Evolutionary conservation across 2,113 vertebrate genomes (phyloP), one percentile per base, ranked within the genome.

Genomic region (Pseudopipra pipra): DNA sequence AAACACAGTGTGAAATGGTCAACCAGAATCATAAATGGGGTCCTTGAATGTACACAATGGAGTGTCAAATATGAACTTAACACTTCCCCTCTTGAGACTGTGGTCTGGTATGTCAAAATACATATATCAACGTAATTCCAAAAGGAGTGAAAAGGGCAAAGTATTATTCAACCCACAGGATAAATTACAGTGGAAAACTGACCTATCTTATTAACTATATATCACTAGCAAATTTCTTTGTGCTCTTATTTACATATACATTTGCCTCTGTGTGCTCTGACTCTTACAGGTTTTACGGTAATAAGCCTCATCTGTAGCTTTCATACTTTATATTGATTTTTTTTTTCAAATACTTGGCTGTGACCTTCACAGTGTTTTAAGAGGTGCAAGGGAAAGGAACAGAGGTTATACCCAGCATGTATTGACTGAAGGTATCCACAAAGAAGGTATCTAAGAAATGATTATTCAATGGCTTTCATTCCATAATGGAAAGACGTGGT

Each of bases 1-100:
- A 89, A 90, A 14, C 58, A 76, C 68, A 91, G 87, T 39, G 80
- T 77, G 85, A 95, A 91, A 81, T 21, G 63, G 87, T 82, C 89
- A 90, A 39, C 73, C 22, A 52, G 88, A 94, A 90, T 82, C 55
- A 62, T 72, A 76, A 94, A 59, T 73, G 49, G 17, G 27, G 51
- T 78, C 80, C 59, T 74, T 91, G 51, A 85, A 73, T 3, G 2
- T 16, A 86, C 43, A 89, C 17, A 44, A 18, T 22, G 23, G 35
- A 76, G 59, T 66, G 62, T 68, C 56, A 95, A 51, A 88, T 52
- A 66, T 1, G 17, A 78, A 62, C 52, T 84, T 81, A 87, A 81
- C 43, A 25, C 6, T 54, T 84, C 11, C 6, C 75, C 56, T 86
- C 70, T 71, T 59, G 44, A 70, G 51, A 71, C 11, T 65, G 30